Evolutionary conservation across 2,113 vertebrate genomes (phyloP), one percentile per base, ranked within the genome.

Genomic region (Alectura lathami): DNA sequence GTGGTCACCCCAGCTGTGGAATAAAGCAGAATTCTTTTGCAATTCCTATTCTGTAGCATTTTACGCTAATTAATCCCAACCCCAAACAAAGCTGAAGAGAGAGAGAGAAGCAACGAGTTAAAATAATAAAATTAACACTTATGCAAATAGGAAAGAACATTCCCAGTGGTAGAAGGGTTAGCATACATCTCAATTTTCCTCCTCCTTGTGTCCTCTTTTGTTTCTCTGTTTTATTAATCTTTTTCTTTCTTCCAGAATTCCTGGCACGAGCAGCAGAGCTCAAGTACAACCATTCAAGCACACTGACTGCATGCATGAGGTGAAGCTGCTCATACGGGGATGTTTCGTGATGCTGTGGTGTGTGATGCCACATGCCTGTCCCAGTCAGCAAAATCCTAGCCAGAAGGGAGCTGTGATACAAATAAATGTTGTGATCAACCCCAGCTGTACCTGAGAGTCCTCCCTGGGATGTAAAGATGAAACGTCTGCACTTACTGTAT

Each of bases 51-150:
- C 72, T 81, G 21, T 36, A 83, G 60, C 5, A 38, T 53, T 2
- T 86, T 70, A 34, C 68, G 56, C 57, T 93, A 72, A 89, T 93
- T 91, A 93, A 93, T 83, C 38, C 43, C 54, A 57, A 70, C 32
- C 21, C 40, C 64, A 86, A 95, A 89, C 6, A 78, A 91, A 88
- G 68, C 43, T 47, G 51, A 83, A 20, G 5, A 57, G 53, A 62
- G 20, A 67, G 38, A 51, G 56, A 79, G 66, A 89, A 91, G 67
- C 16, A 66, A 70, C 9, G 45, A 86, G 47, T 89, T 87, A 88
- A 81, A 78, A 86, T 75, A 89, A 79, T 86, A 85, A 85, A 94
- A 83, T 20, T 34, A 76, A 83, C 50, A 30, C 21, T 83, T 80
- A 75, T 36, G 64, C 43, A 93, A 80, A 91, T 88, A 88, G 22